Evolutionary conservation across 2,888 invertebrate genomes (phyloP).

Genomic region (Tetanocera ferruginea): DNA sequence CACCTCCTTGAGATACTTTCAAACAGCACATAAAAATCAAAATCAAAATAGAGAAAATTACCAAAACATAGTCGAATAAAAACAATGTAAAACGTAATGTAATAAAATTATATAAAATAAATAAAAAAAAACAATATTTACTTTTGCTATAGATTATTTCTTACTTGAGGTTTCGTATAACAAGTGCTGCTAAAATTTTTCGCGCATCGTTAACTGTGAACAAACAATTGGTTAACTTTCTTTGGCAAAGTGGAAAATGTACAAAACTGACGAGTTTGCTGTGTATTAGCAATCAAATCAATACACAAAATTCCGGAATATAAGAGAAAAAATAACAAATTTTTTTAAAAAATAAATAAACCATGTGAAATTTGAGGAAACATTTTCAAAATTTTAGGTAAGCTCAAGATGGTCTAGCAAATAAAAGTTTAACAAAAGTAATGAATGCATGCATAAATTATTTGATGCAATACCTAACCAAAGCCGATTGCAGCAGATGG

Average conservation of each 20-base stretch:
- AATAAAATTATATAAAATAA: no score
- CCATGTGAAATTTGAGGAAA: not conserved
- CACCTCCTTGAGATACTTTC: no score
- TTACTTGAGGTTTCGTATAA: no score
- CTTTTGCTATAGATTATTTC: no score
- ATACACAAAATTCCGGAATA: not conserved
- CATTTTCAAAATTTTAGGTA: not conserved
- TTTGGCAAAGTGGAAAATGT: not conserved
- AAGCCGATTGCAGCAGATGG: no score
- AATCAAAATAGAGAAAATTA: not conserved
- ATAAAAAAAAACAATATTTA: no score
- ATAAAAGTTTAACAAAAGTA: not conserved
- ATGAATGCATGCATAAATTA: not conserved
- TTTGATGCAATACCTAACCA: no score
- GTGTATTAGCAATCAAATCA: constrained; percentile 16
- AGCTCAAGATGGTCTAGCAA: not conserved
- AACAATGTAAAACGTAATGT: no score
- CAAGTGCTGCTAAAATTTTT: no score
- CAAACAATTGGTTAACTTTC: not conserved
- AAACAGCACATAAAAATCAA: not conserved
- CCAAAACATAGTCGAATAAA: no score
- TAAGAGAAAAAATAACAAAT: not conserved
- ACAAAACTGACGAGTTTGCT: not conserved
- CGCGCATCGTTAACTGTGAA: no score
- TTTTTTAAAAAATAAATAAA: not conserved